Conservation (phyloP, 2,888 invertebrate species). For the Pterostichus niger region DNA sequence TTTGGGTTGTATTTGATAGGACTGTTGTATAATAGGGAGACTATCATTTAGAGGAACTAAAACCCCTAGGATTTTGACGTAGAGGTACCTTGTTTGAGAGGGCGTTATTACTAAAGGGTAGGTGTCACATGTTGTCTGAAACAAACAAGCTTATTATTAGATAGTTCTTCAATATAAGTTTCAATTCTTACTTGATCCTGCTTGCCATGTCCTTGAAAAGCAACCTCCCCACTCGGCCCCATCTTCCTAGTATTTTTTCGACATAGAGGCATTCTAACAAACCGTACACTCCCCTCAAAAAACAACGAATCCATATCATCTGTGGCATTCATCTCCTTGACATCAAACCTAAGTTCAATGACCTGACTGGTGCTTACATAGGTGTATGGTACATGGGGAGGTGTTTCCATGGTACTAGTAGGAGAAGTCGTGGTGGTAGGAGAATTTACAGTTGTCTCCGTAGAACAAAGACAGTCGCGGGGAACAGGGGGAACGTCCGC, state of each 20-base stretch:
- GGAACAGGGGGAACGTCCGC: conserved; percentile 84
- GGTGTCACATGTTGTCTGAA: conserved; percentile 88
- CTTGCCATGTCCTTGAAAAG: conserved; percentile 77
- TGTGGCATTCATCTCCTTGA: conserved; percentile 89
- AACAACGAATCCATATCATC: conserved; percentile 92
- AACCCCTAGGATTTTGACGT: conserved; percentile 87
- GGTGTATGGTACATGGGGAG: conserved; percentile 82
- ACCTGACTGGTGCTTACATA: conserved; percentile 88
- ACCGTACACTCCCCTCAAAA: conserved; percentile 92
- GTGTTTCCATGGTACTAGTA: conserved; percentile 70
- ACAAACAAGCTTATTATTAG: conserved; percentile 68
- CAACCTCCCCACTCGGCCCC: conserved; percentile 89
- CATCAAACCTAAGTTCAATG: conserved; percentile 90
- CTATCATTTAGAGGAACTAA: conserved; percentile 72
- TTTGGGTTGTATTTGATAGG: conserved; percentile 13
- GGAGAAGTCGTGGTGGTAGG: conserved; percentile 78
- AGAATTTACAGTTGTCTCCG: conserved; percentile 71
- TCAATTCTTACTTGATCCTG: conserved; percentile 36
- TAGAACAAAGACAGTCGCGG: conserved; percentile 90
- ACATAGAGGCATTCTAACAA: conserved; percentile 85
- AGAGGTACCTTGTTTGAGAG: conserved; percentile 86
- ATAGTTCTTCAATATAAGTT: background rate
- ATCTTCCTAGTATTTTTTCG: conserved; percentile 84
- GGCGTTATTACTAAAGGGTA: conserved; percentile 91
- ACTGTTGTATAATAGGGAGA: conserved; percentile 22